phyloP scores from a whole-genome alignment of 2,113 vertebrate genomes.

The Neotragus moschatus region DNA sequence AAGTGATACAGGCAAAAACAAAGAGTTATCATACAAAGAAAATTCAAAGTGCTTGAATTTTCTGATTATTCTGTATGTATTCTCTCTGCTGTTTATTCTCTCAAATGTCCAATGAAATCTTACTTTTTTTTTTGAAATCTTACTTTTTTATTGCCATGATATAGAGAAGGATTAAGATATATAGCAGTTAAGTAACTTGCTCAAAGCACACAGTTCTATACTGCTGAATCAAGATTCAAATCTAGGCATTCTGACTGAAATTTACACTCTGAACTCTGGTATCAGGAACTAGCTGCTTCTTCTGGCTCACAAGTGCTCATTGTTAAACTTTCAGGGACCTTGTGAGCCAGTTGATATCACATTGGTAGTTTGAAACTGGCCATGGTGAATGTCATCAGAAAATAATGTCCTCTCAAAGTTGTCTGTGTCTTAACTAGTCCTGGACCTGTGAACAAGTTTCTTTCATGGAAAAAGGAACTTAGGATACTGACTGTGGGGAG shows the following conservation, averaged over 20 bases:
- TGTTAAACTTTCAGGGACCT: neutral
- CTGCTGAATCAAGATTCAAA: neutral
- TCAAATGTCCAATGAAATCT: neutral
- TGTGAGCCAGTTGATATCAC: neutral
- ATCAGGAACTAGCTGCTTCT: neutral
- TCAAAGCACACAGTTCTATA: neutral
- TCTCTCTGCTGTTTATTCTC: neutral
- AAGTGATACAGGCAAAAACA: neutral
- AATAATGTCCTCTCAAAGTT: neutral
- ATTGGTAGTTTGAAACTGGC: neutral
- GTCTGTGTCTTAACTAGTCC: neutral
- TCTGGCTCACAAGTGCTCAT: neutral
- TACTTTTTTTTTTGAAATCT: no score
- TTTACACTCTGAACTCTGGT: neutral
- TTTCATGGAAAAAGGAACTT: neutral
- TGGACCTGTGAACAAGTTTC: neutral
- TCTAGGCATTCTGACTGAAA: neutral
- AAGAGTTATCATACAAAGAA: neutral
- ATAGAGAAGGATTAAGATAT: neutral
- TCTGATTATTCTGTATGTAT: neutral
- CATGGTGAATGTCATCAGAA: neutral
- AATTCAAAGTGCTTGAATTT: neutral
- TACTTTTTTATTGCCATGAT: neutral
- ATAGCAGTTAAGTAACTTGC: neutral
- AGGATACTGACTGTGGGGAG: neutral